A percentile compares a stretch with the other conserved stretches of the same genome.
Evolutionary conservation across 2,113 vertebrate species (phyloP).

Genomic region (Brachyistius frenatus): DNA sequence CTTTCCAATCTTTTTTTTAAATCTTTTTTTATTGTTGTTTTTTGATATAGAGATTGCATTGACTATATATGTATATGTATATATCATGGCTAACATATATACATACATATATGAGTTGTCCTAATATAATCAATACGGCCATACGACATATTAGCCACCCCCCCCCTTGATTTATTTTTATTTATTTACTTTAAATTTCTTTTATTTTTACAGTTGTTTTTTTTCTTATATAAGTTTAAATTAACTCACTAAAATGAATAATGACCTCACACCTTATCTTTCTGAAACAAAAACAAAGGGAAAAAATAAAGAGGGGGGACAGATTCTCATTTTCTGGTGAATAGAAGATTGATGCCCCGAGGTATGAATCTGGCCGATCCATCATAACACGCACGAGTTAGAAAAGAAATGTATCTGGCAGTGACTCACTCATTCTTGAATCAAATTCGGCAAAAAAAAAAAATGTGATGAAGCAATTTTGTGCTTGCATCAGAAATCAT

Average conservation of each 20-base stretch:
- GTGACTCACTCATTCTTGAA: slow-evolving; percentile 13
- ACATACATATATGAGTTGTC: slow-evolving; percentile 80
- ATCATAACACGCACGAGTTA: slow-evolving; percentile 13
- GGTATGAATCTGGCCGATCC: slow-evolving; percentile 43
- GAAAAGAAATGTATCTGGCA: slow-evolving; percentile 12
- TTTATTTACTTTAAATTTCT: neutral
- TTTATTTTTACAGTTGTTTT: slow-evolving; percentile 11
- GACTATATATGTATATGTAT: slow-evolving; percentile 83
- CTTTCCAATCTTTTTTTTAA: slow-evolving; percentile 25
- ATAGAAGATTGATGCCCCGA: slow-evolving; percentile 40
- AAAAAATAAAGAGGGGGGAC: slow-evolving; percentile 58
- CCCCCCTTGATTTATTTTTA: slow-evolving; percentile 40
- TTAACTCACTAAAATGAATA: slow-evolving; percentile 78
- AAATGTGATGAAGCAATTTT: slow-evolving; percentile 36
- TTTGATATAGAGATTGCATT: slow-evolving; percentile 69
- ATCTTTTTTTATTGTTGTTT: slow-evolving; percentile 19
- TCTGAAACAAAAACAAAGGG: slow-evolving; percentile 45
- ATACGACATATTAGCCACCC: slow-evolving; percentile 74
- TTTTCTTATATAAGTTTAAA: slow-evolving; percentile 52
- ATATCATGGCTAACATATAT: slow-evolving; percentile 80
- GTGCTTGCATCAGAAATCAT: neutral
- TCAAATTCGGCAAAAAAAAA: slow-evolving; percentile 21
- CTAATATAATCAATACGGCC: slow-evolving; percentile 75
- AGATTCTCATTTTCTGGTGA: slow-evolving; percentile 67
- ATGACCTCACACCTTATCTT: slow-evolving; percentile 75